Evolutionary conservation across 53 echinoderm and acorn worm genomes (phyloP).

Genomic region (Antedon mediterranea): DNA sequence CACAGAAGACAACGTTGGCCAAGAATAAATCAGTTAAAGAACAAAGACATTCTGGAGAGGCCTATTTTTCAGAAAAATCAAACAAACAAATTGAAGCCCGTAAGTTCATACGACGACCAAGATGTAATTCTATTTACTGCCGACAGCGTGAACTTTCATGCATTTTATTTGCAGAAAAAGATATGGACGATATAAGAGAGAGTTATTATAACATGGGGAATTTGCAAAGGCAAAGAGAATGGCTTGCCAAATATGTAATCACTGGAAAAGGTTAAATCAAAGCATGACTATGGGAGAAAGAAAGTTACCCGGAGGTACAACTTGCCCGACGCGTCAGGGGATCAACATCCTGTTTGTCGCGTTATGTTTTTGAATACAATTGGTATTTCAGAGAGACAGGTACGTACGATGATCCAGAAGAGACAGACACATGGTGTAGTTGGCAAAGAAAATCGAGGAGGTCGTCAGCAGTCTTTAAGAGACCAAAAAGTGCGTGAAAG

Average conservation of each 20-base stretch:
- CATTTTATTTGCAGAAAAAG: neutral
- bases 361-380: constrained; percentile 13
- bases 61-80: too few relatives aligned
- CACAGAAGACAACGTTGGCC: too few relatives aligned
- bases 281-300: too few relatives aligned
- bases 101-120: too few relatives aligned
- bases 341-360: neutral
- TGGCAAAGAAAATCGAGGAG: neutral
- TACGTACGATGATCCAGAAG: neutral
- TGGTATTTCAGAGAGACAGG: neutral
- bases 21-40: too few relatives aligned
- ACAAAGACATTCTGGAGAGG: too few relatives aligned
- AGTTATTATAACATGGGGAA: constrained; percentile 27
- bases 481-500: neutral
- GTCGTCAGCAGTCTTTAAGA: neutral
- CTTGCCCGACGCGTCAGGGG: constrained; percentile 6
- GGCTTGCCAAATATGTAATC: constrained; percentile 15
- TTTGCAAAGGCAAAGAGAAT: constrained; percentile 27
- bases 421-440: neutral
- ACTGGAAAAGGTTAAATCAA: neutral
- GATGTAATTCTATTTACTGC: too few relatives aligned
- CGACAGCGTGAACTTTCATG: constrained; percentile 1
- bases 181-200: constrained; percentile 1
- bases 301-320: neutral
- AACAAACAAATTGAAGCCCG: too few relatives aligned